Conservation (phyloP, 2,888 invertebrate genomes). For the Julus scanicus region DNA sequence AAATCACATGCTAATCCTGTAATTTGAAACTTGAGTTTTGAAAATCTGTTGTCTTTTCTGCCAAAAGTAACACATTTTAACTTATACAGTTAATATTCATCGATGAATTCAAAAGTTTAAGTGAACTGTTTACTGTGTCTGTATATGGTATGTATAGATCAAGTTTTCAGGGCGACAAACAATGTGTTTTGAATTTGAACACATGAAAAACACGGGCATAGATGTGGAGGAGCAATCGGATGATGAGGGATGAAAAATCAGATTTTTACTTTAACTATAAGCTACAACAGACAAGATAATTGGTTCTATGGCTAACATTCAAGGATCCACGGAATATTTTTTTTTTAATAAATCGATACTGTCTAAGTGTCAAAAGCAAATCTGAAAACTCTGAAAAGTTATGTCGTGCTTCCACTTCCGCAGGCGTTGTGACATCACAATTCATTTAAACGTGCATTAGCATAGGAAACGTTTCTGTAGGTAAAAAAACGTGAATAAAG, state of each 20-base stretch:
- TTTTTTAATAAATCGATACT: not conserved
- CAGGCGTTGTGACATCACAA: not conserved
- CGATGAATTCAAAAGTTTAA: too few species aligned
- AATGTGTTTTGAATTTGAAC: not conserved
- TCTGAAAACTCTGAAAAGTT: not conserved
- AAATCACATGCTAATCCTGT: not conserved
- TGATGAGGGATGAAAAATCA: constrained; percentile 9
- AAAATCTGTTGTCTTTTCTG: too few species aligned
- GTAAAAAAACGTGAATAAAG: constrained; percentile 3
- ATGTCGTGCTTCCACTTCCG: too few species aligned
- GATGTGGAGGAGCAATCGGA: not conserved
- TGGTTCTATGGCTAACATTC: not conserved
- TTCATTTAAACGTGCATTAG: not conserved
- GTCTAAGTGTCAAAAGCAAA: not conserved
- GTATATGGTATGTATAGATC: too few species aligned
- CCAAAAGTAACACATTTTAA: too few species aligned
- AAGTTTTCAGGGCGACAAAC: too few species aligned
- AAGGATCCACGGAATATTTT: not conserved
- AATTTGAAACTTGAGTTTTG: too few species aligned
- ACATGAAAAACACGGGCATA: not conserved
- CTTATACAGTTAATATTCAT: too few species aligned
- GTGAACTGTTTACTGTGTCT: too few species aligned
- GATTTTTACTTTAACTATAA: not conserved
- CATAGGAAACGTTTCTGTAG: not conserved
- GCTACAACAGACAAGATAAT: not conserved